Conservation (phyloP, 2,797 vertebrate genomes). For the Malacoctenus gilli region DNA sequence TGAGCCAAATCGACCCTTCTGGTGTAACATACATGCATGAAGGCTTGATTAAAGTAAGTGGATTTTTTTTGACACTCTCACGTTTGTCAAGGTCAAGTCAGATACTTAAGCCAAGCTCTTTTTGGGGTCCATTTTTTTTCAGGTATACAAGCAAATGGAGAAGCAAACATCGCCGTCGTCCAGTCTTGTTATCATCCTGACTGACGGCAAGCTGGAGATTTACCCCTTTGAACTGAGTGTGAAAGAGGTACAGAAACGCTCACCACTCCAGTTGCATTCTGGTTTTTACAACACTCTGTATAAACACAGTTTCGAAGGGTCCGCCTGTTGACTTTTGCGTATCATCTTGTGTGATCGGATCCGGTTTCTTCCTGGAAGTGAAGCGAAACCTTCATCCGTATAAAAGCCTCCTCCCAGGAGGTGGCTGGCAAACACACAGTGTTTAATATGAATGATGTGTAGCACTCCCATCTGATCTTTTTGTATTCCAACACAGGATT, state of each 20-base stretch:
- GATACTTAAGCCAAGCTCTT: too few species aligned
- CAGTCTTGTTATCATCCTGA: conserved; percentile 92
- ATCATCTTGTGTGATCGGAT: conserved; percentile 2
- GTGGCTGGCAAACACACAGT: background rate
- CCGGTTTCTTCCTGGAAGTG: background rate
- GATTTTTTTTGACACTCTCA: too few species aligned
- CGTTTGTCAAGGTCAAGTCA: too few species aligned
- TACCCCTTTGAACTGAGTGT: conserved; percentile 86
- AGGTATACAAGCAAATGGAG: conserved; percentile 89
- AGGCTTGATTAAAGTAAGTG: conserved; percentile 87
- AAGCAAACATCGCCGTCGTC: conserved; percentile 82
- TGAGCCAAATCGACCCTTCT: conserved; percentile 84
- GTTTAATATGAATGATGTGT: background rate
- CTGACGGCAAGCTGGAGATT: conserved; percentile 91
- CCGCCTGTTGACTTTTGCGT: conserved; percentile 3
- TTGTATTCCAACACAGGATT: too few species aligned
- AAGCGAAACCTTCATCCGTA: background rate
- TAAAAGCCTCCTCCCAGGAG: background rate
- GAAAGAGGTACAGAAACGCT: conserved; percentile 80
- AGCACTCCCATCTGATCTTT: too few species aligned
- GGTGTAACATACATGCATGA: conserved; percentile 97
- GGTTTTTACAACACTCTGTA: conserved; percentile 1
- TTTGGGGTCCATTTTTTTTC: conserved; percentile 4
- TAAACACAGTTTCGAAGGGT: background rate
- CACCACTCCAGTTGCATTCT: too few species aligned